These are phyloP conservation scores for Calidris pugnax DNA, from an alignment of 2,113 vertebrate genomes.

Conservation along the genomic window DNA sequence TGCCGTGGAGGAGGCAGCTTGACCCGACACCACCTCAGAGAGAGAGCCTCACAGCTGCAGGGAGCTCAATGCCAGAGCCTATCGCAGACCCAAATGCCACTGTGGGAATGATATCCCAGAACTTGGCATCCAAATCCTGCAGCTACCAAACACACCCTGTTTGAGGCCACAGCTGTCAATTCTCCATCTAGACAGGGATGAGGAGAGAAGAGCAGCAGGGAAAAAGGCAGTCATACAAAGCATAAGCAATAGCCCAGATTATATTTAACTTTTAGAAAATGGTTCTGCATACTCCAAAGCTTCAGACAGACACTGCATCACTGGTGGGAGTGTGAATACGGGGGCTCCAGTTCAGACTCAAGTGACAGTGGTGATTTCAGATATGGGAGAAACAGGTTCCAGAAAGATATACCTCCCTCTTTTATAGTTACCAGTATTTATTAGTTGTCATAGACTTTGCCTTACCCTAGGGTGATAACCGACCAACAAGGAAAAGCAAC, in stretches of 20 bases:
- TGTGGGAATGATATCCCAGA: constrained; percentile 50
- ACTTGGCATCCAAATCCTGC: constrained; percentile 63
- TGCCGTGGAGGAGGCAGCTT: neutral
- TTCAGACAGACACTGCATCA: neutral
- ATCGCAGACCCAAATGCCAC: constrained; percentile 51
- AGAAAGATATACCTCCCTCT: neutral
- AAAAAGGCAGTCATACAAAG: neutral
- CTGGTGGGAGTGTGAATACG: neutral
- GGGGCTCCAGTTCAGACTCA: neutral
- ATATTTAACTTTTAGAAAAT: neutral
- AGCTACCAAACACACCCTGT: constrained; percentile 69
- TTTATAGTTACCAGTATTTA: accelerated
- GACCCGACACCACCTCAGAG: constrained; percentile 54
- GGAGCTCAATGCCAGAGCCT: constrained; percentile 41
- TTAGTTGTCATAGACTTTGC: neutral
- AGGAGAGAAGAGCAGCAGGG: neutral
- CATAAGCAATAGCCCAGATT: neutral
- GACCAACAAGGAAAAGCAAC: neutral
- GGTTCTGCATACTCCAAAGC: neutral
- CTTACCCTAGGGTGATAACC: neutral
- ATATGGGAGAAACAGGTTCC: neutral
- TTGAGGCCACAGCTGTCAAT: constrained; percentile 68
- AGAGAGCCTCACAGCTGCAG: constrained; percentile 56
- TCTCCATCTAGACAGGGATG: constrained; percentile 37
- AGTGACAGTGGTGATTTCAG: neutral